Evolutionary conservation across 2,113 vertebrate genomes (phyloP), one percentile per base, ranked within the genome.

Genomic region (Pelmatolapia mariae): DNA sequence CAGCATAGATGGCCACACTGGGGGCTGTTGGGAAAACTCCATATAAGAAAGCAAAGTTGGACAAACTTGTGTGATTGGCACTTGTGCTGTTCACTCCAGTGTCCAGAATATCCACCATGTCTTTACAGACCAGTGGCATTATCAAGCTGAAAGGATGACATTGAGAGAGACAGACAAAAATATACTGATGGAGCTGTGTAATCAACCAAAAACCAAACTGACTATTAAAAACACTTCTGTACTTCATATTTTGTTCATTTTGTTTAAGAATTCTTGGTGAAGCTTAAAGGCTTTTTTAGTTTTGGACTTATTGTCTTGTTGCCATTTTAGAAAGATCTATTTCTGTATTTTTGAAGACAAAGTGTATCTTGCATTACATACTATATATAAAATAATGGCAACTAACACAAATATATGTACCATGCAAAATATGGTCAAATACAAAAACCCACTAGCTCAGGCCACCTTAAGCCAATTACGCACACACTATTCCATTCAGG

Each of bases 21-120:
- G 99, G 99, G 1, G 99, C 98, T 7, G 98, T 97, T 43, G 99
- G 99, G 93, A 99, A 99, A 91, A 98, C 97, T 56, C 99, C 99
- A 29, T 99, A 99, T 2, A 99, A 96, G 96, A 99, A 99, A 47
- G 98, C 98, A 91, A 98, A 99, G 95, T 99, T 99, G 7, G 98
- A 98, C 92, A 99, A 94, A 91, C 98, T 99, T 59, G 97, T 98
- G 89, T 98, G 98, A 95, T 99, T 99, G 80, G 96, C 93, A 13
- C 86, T 36, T 1, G 88, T 97, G 56, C 87, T 97, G 95, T 97
- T 94, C 6, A 92, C 96, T 2, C 94, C 96, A 11, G 95, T 95
- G 86, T 99, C 98, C 95, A 99, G 88, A 68, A 99, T 95, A 84
- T 99, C 98, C 87, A 99, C 97, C 98, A 99, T 98, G 96, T 99